Evolutionary conservation across 2,888 invertebrate genomes (phyloP).

Genomic region (Euplagia quadripunctaria): DNA sequence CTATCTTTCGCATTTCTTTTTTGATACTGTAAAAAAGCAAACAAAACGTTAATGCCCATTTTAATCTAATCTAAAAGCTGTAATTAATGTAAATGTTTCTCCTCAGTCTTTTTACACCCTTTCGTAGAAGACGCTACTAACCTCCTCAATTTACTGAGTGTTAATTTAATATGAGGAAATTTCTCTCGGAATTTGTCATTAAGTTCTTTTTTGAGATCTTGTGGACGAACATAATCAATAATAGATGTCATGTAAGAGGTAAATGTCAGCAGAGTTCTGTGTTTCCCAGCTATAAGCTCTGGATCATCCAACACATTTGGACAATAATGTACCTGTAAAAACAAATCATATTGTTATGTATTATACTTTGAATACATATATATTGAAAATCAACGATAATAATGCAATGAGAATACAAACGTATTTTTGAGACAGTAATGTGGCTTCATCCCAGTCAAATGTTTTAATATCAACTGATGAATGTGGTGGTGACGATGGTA

Average conservation of each 20-base stretch:
- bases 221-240: slow-evolving; percentile 98
- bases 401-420: slow-evolving; percentile 60
- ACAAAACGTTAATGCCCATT: background rate
- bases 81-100: background rate
- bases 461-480: slow-evolving; percentile 78
- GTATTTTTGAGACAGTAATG: slow-evolving; percentile 77
- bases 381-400: background rate
- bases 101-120: background rate
- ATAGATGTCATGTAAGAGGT: slow-evolving; percentile 98
- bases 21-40: slow-evolving; percentile 91
- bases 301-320: slow-evolving; percentile 98
- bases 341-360: background rate
- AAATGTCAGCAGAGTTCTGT: slow-evolving; percentile 94
- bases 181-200: slow-evolving; percentile 98
- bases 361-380: too few relatives aligned
- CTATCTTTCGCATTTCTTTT: slow-evolving; percentile 97
- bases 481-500: slow-evolving; percentile 82
- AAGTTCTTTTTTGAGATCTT: slow-evolving; percentile 97
- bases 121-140: slow-evolving; percentile 65
- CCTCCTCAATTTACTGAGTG: slow-evolving; percentile 98
- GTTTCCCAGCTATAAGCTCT: slow-evolving; percentile 95
- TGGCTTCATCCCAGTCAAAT: slow-evolving; percentile 85
- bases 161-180: slow-evolving; percentile 97
- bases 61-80: background rate
- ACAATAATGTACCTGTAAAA: slow-evolving; percentile 89